Percentiles rank a stretch among this genome's conserved stretches.
These are phyloP conservation scores for Crotalus adamanteus DNA, from an alignment of 2,797 vertebrate species.

Conservation along the genomic window DNA sequence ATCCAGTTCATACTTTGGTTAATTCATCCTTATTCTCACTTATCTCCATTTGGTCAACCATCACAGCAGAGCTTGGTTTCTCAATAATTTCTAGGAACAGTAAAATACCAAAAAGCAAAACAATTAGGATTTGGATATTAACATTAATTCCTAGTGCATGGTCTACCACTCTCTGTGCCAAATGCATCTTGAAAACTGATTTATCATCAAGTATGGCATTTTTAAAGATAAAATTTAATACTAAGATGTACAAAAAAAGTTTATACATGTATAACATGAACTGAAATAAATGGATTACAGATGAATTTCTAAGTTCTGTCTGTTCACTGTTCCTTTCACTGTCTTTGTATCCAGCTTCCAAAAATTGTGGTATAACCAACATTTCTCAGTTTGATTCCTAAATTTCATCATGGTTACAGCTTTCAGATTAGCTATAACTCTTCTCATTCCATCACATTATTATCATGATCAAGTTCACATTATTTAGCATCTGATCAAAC, in stretches of 20 bases:
- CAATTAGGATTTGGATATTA: background rate
- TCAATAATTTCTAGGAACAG: constrained; percentile 47
- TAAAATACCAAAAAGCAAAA: constrained; percentile 31
- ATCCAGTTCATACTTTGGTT: constrained; percentile 56
- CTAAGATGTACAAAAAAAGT: background rate
- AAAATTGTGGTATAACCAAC: background rate
- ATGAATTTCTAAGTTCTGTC: background rate
- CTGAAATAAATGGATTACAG: background rate
- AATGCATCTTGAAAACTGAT: background rate
- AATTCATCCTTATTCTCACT: constrained; percentile 12
- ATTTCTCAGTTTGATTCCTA: background rate
- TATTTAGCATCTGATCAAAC: background rate
- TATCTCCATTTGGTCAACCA: constrained; percentile 8
- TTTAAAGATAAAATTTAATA: background rate
- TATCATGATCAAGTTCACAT: background rate
- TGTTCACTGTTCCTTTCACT: background rate
- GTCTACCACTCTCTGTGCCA: background rate
- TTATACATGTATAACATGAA: background rate
- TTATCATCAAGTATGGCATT: background rate
- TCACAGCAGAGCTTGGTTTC: background rate
- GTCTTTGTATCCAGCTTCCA: background rate
- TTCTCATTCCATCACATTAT: background rate
- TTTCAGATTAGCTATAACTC: background rate
- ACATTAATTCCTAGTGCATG: background rate
- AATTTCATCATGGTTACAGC: background rate